Base-by-base conservation (phyloP, 2,888 invertebrate species). In the Diogma glabrata region DNA sequence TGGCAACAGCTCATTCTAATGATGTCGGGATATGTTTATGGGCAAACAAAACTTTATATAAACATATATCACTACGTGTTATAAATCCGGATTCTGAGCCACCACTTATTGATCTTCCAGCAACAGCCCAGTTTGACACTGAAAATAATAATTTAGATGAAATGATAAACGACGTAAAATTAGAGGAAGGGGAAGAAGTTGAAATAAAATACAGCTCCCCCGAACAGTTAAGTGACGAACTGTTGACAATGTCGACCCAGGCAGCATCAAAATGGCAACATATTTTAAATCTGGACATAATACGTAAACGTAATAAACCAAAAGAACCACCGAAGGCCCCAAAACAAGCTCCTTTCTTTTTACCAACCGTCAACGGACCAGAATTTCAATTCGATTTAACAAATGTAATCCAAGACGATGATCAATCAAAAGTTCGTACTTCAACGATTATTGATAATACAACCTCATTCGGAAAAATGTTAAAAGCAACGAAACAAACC, bases 281-380 rank as follows among this genome's bases (percentile, higher is more conserved):
- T 67, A 73, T 97, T 12, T 74, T 94, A 1, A 82, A 88, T 63
- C 73, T 95, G 51, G 92, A 94, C 58, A 68, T 87, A 1, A 87
- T 97, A 2, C 90, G 85, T 66, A 82, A 79, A 59, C 75, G 88
- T 55, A 97, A 97, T 67, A 95, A 90, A 64, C 94, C 96, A 0
- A 89, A 83, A 67, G 82, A 84, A 48, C 80, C 88, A 0, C 78
- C 86, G 0, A 89, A 89, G 61, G 77, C 78, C 2, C 85, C 89
- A 0, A 89, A 90, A 69, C 79, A 84, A 1, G 96, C 94, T 0
- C 97, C 97, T 0, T 99, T 99, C 73, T 97, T 99, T 66, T 72
- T 97, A 49, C 94, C 96, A 0, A 94, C 95, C 0, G 76, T 94
- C 51, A 79, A 90, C 0, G 85, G 88, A 2, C 72, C 93, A 16